phyloP scores from a whole-genome alignment of 2,888 invertebrate species.

The Tillus elongatus region DNA sequence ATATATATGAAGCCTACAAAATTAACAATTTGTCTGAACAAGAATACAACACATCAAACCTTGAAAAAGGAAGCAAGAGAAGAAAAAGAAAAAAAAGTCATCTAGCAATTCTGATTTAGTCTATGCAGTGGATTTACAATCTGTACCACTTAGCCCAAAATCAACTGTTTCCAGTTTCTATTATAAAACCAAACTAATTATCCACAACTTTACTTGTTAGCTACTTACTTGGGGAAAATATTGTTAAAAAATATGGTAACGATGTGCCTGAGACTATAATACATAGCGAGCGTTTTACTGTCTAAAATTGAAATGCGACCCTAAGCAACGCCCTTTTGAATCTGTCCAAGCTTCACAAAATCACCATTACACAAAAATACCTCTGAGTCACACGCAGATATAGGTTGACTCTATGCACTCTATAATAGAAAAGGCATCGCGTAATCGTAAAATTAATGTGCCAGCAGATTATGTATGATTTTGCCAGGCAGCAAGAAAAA shows the following conservation, averaged over 20 bases:
- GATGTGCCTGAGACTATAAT: not conserved
- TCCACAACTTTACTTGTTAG: slow-evolving; percentile 2
- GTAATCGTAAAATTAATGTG: slow-evolving; percentile 2
- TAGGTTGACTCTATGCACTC: slow-evolving; percentile 2
- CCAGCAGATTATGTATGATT: slow-evolving; percentile 2
- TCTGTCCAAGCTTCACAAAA: slow-evolving; percentile 2
- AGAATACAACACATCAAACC: slow-evolving; percentile 3
- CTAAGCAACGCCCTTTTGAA: slow-evolving; percentile 3
- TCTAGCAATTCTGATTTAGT: slow-evolving; percentile 3
- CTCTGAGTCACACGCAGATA: slow-evolving; percentile 2
- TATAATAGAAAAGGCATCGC: slow-evolving; percentile 1
- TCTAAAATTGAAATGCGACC: slow-evolving; percentile 2
- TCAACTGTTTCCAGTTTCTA: slow-evolving; percentile 1
- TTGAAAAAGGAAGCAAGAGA: slow-evolving; percentile 2
- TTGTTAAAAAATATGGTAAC: not conserved
- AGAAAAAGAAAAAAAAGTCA: slow-evolving; percentile 1
- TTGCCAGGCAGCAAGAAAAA: slow-evolving; percentile 2
- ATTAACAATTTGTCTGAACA: slow-evolving; percentile 1
- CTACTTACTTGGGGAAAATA: not conserved
- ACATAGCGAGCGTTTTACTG: not conserved
- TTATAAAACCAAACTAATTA: slow-evolving; percentile 3
- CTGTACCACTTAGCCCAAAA: slow-evolving; percentile 2
- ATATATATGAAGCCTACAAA: slow-evolving; percentile 3
- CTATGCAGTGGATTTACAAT: slow-evolving; percentile 3
- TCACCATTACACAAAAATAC: slow-evolving; percentile 1